phyloP scores from a whole-genome alignment of 1,140 invertebrate genomes.

The Hyposmocoma kahamanoa region DNA sequence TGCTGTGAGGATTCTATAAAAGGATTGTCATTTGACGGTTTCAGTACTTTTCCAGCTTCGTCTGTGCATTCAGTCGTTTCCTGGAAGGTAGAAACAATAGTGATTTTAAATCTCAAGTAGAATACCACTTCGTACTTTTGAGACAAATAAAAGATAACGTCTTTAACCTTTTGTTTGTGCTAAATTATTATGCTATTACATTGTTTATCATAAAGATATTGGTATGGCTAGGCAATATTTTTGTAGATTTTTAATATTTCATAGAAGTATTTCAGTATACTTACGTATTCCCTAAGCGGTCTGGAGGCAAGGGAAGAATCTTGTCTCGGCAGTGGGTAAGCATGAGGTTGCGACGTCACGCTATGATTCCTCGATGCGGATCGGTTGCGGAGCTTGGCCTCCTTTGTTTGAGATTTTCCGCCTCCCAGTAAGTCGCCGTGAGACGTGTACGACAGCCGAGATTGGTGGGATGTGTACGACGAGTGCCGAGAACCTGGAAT shows the following conservation, averaged over 20 bases:
- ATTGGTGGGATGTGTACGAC: slow-evolving; percentile 95
- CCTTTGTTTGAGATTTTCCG: slow-evolving; percentile 85
- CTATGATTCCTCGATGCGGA: slow-evolving; percentile 81
- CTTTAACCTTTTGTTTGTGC: too few relatives aligned
- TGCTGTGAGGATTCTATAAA: slow-evolving; percentile 91
- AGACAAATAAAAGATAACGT: too few relatives aligned
- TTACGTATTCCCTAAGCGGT: slow-evolving; percentile 82
- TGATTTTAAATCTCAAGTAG: not conserved
- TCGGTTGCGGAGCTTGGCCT: slow-evolving; percentile 84
- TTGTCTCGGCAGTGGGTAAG: slow-evolving; percentile 78
- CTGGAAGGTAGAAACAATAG: slow-evolving; percentile 62
- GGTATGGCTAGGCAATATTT: too few relatives aligned
- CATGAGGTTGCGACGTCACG: slow-evolving; percentile 72
- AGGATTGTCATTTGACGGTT: slow-evolving; percentile 90
- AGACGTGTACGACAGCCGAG: slow-evolving; percentile 92
- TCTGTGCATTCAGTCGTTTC: slow-evolving; percentile 84
- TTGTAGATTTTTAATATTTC: too few relatives aligned
- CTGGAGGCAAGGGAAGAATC: slow-evolving; percentile 81
- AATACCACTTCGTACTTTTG: too few relatives aligned
- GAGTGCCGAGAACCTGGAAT: slow-evolving; percentile 87
- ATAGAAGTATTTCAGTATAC: too few relatives aligned
- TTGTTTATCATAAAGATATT: too few relatives aligned
- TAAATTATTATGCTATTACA: too few relatives aligned
- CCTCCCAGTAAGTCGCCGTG: slow-evolving; percentile 91
- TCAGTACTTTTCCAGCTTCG: slow-evolving; percentile 84